phyloP scores from a whole-genome alignment of 2,113 vertebrate species.

The Chrysochloris asiatica region DNA sequence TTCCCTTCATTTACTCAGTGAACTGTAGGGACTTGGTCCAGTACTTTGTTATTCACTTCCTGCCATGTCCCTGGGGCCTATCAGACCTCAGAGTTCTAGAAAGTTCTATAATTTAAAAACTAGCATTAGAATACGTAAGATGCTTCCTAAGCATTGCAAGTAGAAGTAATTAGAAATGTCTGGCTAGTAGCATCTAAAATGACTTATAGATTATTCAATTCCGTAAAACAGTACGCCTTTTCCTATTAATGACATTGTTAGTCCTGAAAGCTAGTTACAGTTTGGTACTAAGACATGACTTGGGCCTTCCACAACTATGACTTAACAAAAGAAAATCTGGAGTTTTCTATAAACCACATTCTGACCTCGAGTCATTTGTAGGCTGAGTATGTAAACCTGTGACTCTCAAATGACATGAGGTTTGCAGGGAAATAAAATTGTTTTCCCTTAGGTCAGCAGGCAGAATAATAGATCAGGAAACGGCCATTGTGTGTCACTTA shows the following conservation, averaged over 20 bases:
- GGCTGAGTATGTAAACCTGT: constrained; percentile 1
- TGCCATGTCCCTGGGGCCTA: background rate
- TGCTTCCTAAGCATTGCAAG: constrained; percentile 21
- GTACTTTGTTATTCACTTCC: background rate
- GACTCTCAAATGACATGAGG: background rate
- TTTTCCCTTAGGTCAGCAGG: background rate
- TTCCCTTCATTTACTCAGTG: background rate
- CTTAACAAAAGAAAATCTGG: background rate
- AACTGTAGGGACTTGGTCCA: background rate
- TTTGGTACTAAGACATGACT: background rate
- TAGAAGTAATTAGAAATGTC: constrained; percentile 3
- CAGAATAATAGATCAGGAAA: constrained; percentile 7
- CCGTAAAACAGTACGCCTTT: background rate
- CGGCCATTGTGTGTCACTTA: background rate
- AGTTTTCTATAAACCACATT: background rate
- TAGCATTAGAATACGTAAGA: background rate
- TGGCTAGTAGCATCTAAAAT: constrained; percentile 22
- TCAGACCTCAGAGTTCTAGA: background rate
- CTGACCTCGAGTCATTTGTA: background rate
- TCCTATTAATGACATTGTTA: background rate
- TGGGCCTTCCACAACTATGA: background rate
- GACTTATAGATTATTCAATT: constrained; percentile 23
- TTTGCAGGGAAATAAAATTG: background rate
- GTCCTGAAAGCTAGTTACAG: background rate
- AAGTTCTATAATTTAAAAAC: background rate